These are phyloP conservation scores for Caenorhabditis inopinata DNA, from an alignment of 1,140 invertebrate genomes.

Conservation along the genomic window DNA sequence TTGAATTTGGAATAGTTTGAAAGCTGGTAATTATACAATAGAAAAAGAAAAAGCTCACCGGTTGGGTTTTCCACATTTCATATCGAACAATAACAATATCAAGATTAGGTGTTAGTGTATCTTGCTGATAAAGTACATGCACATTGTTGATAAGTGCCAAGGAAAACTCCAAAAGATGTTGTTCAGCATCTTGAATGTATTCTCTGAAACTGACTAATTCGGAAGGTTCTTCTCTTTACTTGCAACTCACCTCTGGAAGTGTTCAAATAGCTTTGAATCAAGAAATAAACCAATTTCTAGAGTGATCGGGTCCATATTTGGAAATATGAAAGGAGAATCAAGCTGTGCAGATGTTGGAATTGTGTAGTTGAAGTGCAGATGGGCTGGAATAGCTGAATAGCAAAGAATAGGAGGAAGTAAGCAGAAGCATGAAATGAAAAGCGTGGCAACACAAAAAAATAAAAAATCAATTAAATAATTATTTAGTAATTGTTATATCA, in stretches of 20 bases:
- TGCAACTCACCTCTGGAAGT: slow-evolving; percentile 55
- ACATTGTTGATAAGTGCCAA: slow-evolving; percentile 65
- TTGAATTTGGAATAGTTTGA: no score
- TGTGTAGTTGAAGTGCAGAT: slow-evolving; percentile 59
- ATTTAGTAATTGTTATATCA: background rate
- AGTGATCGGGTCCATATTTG: slow-evolving; percentile 65
- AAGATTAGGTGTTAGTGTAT: slow-evolving; percentile 61
- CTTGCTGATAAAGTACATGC: slow-evolving; percentile 65
- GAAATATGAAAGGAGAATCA: slow-evolving; percentile 66
- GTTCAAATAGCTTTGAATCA: slow-evolving; percentile 62
- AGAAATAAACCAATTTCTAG: slow-evolving; percentile 65
- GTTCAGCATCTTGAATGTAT: slow-evolving; percentile 57
- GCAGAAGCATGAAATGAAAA: background rate
- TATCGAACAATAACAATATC: slow-evolving; percentile 66
- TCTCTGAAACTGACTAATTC: slow-evolving; percentile 13
- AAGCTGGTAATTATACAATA: no score
- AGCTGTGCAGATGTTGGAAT: slow-evolving; percentile 59
- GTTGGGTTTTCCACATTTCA: slow-evolving; percentile 65
- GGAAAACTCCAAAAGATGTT: slow-evolving; percentile 64
- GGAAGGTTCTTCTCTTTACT: slow-evolving; percentile 25
- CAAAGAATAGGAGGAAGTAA: background rate
- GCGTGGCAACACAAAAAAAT: background rate
- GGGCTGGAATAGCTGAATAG: slow-evolving; percentile 36
- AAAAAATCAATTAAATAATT: no score
- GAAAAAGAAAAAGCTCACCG: slow-evolving; percentile 44